Evolutionary conservation across 1,140 invertebrate species (phyloP), one percentile per base, ranked within the genome.

Genomic region (Maconellicoccus hirsutus): DNA sequence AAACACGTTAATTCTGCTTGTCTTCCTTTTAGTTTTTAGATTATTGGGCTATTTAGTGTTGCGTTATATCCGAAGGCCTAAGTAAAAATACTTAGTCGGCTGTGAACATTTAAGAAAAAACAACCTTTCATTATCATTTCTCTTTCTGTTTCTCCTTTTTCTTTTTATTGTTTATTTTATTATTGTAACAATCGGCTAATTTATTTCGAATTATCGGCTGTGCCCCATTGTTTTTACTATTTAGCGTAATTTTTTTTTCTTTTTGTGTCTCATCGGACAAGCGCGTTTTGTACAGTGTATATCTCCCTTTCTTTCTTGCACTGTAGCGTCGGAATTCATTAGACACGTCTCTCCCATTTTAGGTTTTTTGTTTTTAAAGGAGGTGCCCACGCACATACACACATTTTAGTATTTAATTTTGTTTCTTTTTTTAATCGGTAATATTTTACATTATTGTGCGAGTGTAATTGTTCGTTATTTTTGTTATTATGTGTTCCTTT

Each of bases 41-140:
- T 78, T 86, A 26, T 81, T 90, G 59, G 89, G 89, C 69, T 92
- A 92, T 77, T 79, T 89, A 70, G 88, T 91, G 61, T 80, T 92
- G 73, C 83, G 89, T 73, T 90, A 86, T 77, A 82, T 89, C 76
- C 84, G 88, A 73, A 84, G 86, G 75, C 86, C 86, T 39, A 73
- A 73, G 70, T 73, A 52, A 73, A 66, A 27, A 19, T 63, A 16
- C 7, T 29, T 72, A 42, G 33, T 70, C 27, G 72, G 72, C 72
- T 71, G 72, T 71, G 72, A 72, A n/a, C n/a, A n/a, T n/a, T n/a
- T n/a, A n/a, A 39, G 59, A 69, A 39, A 33, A 70, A 70, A 69
- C 42, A 71, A 72, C 59, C 70, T 70, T 66, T 72, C 59, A 72
- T 72, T 42, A 38, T 72, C 61, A 66, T 25, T 16, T 6, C 25